phyloP scores from a whole-genome alignment of 2,888 invertebrate genomes.

The Hoplodrina ambigua region DNA sequence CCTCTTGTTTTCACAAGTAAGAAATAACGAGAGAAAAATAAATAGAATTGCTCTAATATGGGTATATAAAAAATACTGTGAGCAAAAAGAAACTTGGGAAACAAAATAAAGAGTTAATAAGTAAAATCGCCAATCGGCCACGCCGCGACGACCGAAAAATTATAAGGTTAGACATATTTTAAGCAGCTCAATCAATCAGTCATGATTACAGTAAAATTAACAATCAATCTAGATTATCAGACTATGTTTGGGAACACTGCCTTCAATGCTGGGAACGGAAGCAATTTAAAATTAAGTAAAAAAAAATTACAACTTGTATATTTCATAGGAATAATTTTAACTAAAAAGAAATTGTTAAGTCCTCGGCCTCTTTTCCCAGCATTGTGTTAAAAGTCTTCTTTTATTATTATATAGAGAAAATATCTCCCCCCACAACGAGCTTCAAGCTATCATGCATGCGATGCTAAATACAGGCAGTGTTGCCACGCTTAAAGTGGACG shows the following conservation, averaged over 20 bases:
- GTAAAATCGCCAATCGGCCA: conserved; percentile 79
- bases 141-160: conserved; percentile 73
- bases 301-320: not conserved
- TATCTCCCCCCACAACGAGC: conserved; percentile 55
- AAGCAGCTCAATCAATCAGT: conserved; percentile 71
- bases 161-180: conserved; percentile 85
- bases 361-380: conserved; percentile 8
- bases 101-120: conserved; percentile 4
- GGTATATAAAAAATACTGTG: not conserved
- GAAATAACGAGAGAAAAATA: not conserved
- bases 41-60: not conserved
- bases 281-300: not conserved
- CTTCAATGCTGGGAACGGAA: conserved; percentile 39
- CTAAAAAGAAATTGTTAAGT: no score
- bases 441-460: conserved; percentile 67
- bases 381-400: conserved; percentile 36
- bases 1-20: not conserved
- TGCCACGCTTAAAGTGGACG: conserved; percentile 59
- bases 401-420: conserved; percentile 69
- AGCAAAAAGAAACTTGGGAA: not conserved
- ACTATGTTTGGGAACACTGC: conserved; percentile 53
- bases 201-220: conserved; percentile 56
- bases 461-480: conserved; percentile 56
- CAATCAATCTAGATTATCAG: conserved; percentile 42
- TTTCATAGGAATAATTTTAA: no score